Percentiles rank a stretch among this genome's conserved stretches.
phyloP scores from a whole-genome alignment of 2,888 invertebrate genomes.

The Chorisops tibialis region DNA sequence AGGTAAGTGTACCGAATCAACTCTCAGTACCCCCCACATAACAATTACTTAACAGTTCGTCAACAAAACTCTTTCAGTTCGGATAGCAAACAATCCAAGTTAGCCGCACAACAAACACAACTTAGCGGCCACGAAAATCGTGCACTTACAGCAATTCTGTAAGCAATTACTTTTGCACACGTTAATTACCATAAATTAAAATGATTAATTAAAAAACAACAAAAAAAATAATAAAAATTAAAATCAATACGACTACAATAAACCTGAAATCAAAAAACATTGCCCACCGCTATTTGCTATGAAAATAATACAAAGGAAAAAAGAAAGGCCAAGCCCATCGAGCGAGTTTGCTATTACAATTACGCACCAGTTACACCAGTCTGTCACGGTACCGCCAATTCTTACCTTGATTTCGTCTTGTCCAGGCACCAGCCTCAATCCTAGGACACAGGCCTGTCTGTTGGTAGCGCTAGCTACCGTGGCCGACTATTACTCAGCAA shows the following conservation, averaged over 20 bases:
- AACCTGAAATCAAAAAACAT: no score
- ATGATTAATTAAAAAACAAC: not conserved
- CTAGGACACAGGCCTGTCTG: not conserved
- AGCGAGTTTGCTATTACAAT: conserved; percentile 18
- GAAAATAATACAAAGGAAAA: not conserved
- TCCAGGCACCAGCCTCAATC: not conserved
- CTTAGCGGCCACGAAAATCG: no score
- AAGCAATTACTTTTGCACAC: conserved; percentile 8
- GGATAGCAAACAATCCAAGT: no score
- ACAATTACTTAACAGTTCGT: not conserved
- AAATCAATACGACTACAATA: no score
- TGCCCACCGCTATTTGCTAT: no score
- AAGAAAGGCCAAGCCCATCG: conserved; percentile 21
- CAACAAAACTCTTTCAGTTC: not conserved
- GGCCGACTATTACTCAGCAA: conserved; percentile 10
- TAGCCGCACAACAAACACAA: no score
- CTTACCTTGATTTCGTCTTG: conserved; percentile 16
- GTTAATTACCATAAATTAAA: conserved; percentile 9
- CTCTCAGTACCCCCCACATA: conserved; percentile 11
- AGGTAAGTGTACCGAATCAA: no score
- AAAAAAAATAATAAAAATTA: no score
- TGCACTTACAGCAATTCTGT: no score
- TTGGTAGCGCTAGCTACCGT: conserved; percentile 9
- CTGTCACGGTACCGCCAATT: conserved; percentile 4
- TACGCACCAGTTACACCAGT: conserved; percentile 21